Evolutionary conservation across 2,113 vertebrate species (phyloP).

Genomic region (Apodemus sylvaticus): DNA sequence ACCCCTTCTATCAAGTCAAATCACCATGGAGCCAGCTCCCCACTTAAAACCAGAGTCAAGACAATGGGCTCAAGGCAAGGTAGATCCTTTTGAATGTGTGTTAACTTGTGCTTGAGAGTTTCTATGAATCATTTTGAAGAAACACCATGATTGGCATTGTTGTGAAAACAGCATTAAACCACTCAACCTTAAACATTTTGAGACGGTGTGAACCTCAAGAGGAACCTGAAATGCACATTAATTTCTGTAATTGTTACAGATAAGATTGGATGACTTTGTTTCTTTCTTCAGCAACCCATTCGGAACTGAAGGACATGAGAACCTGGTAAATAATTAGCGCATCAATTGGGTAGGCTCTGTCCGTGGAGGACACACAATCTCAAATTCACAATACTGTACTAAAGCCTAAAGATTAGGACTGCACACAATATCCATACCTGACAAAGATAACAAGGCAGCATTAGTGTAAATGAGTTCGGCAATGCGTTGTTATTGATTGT

Average conservation of each 20-base stretch:
- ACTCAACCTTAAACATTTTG: constrained; percentile 2
- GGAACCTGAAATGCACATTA: constrained; percentile 10
- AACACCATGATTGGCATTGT: neutral
- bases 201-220: neutral
- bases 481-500: constrained; percentile 44
- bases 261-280: neutral
- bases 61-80: neutral
- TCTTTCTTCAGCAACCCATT: constrained; percentile 69
- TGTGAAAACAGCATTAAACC: neutral
- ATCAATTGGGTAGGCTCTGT: constrained; percentile 76
- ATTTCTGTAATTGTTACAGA: constrained; percentile 14
- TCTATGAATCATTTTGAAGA: neutral
- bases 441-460: constrained; percentile 69
- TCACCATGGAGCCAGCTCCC: neutral
- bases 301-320: constrained; percentile 70
- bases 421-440: constrained; percentile 67
- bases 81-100: neutral
- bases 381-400: constrained; percentile 64
- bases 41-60: neutral
- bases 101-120: neutral
- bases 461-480: constrained; percentile 46
- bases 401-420: constrained; percentile 78
- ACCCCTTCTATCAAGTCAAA: no score
- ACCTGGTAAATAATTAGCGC: constrained; percentile 81
- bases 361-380: constrained; percentile 65